A percentile compares a stretch with the other conserved stretches of the same genome.
These are phyloP conservation scores for Rhinella marina DNA, from an alignment of 2,797 vertebrate genomes.

Conservation along the genomic window DNA sequence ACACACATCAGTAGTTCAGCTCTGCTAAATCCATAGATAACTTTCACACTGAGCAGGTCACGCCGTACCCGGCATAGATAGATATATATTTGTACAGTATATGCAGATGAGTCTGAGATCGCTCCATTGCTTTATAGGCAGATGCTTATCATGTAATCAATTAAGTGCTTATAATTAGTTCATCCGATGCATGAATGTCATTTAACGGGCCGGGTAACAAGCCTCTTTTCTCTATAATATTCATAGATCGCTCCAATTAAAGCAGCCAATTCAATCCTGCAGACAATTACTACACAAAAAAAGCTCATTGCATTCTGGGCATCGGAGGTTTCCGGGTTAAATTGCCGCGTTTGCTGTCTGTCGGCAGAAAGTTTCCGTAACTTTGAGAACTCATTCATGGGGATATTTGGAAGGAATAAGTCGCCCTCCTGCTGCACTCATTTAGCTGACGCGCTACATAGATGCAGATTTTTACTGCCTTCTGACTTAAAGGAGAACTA, in stretches of 20 bases:
- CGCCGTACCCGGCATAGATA: conserved; percentile 40
- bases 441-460: conserved; percentile 28
- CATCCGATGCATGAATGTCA: conserved; percentile 60
- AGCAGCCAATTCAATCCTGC: conserved; percentile 57
- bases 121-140: conserved; percentile 48
- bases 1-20: not conserved
- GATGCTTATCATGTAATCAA: conserved; percentile 62
- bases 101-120: conserved; percentile 32
- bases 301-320: conserved; percentile 49
- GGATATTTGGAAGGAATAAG: conserved; percentile 44
- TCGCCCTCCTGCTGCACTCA: conserved; percentile 43
- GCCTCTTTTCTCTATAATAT: conserved; percentile 52
- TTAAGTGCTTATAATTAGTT: conserved; percentile 61
- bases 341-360: conserved; percentile 30
- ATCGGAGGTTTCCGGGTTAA: conserved; percentile 20
- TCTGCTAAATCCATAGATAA: not conserved
- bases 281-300: conserved; percentile 47
- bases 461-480: conserved; percentile 22
- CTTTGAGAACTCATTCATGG: conserved; percentile 38
- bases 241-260: conserved; percentile 53
- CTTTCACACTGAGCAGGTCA: conserved; percentile 32
- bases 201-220: conserved; percentile 58
- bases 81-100: conserved; percentile 50
- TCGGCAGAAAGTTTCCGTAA: conserved; percentile 30
- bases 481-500: conserved; percentile 42